These are phyloP conservation scores for Parapsyche elsis DNA, from an alignment of 1,140 invertebrate species.

Conservation along the genomic window DNA sequence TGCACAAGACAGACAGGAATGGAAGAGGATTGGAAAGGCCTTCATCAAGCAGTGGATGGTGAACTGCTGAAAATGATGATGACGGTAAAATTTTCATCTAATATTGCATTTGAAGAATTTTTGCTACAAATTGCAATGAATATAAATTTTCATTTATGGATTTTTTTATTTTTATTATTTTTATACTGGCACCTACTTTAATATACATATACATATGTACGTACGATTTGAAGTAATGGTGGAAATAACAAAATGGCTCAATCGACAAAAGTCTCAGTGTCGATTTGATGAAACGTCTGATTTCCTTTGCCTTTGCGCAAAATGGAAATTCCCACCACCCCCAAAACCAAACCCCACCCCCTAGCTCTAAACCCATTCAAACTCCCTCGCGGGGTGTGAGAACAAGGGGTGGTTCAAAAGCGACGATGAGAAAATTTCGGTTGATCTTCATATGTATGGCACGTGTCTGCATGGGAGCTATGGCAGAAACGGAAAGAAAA, in stretches of 20 bases:
- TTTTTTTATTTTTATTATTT: too few species aligned
- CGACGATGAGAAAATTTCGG: slow-evolving; percentile 23
- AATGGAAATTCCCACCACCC: slow-evolving; percentile 34
- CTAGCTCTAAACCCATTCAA: not conserved
- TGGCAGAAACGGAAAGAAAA: slow-evolving; percentile 1
- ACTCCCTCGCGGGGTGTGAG: not conserved
- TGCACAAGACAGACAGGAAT: too few species aligned
- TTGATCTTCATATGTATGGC: slow-evolving; percentile 40
- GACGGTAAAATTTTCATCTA: too few species aligned
- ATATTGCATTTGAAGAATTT: too few species aligned
- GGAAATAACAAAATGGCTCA: slow-evolving; percentile 12
- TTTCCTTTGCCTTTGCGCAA: not conserved
- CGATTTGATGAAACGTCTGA: slow-evolving; percentile 48
- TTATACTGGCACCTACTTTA: too few species aligned
- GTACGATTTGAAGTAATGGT: not conserved
- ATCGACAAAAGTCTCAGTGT: slow-evolving; percentile 46
- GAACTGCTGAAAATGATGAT: too few species aligned
- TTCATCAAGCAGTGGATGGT: too few species aligned
- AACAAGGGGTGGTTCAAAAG: not conserved
- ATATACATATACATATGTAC: slow-evolving; percentile 3
- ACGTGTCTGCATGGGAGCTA: not conserved
- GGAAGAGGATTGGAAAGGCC: too few species aligned
- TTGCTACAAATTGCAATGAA: too few species aligned
- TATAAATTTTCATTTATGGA: too few species aligned
- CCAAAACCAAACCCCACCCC: not conserved